Percentiles rank a stretch among this genome's conserved stretches.
Conservation (phyloP, 92 coral and sea anemone species). For the Metridium senile region DNA sequence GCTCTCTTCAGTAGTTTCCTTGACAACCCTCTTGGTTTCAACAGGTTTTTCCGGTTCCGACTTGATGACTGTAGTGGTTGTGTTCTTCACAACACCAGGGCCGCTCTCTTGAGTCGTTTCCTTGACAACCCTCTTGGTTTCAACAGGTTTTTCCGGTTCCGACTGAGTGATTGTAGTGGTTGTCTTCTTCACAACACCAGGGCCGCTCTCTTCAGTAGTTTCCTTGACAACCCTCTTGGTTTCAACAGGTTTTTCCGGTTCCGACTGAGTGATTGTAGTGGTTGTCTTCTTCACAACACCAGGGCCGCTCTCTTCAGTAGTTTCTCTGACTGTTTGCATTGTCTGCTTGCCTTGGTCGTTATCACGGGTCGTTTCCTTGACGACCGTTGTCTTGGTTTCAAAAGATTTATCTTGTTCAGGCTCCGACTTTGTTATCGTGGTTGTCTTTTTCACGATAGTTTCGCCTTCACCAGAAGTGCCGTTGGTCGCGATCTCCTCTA, state of each 20-base stretch:
- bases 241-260: slow-evolving; percentile 13
- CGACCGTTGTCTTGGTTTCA: slow-evolving; percentile 19
- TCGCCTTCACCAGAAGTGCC: not conserved
- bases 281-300: slow-evolving; percentile 3
- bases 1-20: slow-evolving; percentile 4
- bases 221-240: slow-evolving; percentile 26
- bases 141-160: slow-evolving; percentile 14
- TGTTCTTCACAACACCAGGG: not conserved
- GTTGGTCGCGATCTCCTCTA: not conserved
- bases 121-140: slow-evolving; percentile 25
- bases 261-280: slow-evolving; percentile 13
- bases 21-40: slow-evolving; percentile 23
- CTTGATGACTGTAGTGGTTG: slow-evolving; percentile 2
- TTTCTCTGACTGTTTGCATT: not conserved
- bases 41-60: slow-evolving; percentile 14
- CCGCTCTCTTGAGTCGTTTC: not conserved
- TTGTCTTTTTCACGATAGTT: not conserved
- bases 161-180: slow-evolving; percentile 17
- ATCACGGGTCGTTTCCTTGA: slow-evolving; percentile 6
- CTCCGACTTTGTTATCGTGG: not conserved
- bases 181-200: not conserved
- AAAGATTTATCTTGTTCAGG: not conserved
- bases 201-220: not conserved
- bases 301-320: not conserved
- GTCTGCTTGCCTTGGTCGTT: not conserved